Evolutionary conservation across 2,113 vertebrate genomes (phyloP).

Genomic region (Calypte anna): DNA sequence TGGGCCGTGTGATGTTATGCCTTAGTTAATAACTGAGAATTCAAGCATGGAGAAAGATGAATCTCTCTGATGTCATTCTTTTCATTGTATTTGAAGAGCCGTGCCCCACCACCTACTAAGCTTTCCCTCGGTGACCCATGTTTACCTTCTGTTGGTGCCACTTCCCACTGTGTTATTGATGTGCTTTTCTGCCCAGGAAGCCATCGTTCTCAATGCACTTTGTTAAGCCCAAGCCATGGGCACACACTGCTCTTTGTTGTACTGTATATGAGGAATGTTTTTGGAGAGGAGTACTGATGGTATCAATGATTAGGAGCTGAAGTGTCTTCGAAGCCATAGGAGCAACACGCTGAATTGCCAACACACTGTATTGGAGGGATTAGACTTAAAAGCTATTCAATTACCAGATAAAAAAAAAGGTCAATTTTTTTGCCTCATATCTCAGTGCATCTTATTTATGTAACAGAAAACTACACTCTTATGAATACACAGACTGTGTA

Average conservation of each 20-base stretch:
- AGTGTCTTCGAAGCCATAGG: neutral
- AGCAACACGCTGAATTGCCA: neutral
- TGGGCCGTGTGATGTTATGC: conserved; percentile 69
- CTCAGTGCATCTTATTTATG: neutral
- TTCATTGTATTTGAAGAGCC: conserved; percentile 69
- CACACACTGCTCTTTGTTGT: conserved; percentile 72
- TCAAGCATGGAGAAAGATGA: conserved; percentile 48
- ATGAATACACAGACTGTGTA: neutral
- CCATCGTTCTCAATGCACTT: conserved; percentile 62
- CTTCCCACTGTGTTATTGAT: conserved; percentile 85
- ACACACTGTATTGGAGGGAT: neutral
- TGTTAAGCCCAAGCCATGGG: conserved; percentile 59
- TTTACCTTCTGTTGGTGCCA: conserved; percentile 82
- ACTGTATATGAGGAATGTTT: conserved; percentile 48
- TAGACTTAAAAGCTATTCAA: neutral
- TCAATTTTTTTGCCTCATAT: neutral
- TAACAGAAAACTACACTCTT: neutral
- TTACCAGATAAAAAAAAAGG: neutral
- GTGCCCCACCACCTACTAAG: conserved; percentile 69
- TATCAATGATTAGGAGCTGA: neutral
- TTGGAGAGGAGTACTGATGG: neutral
- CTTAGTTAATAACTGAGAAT: conserved; percentile 71
- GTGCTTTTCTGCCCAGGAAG: conserved; percentile 77
- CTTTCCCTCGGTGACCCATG: conserved; percentile 71
- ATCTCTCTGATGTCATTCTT: conserved; percentile 70